These are phyloP conservation scores for Philaethria dido DNA, from an alignment of 2,888 invertebrate genomes.

Conservation along the genomic window DNA sequence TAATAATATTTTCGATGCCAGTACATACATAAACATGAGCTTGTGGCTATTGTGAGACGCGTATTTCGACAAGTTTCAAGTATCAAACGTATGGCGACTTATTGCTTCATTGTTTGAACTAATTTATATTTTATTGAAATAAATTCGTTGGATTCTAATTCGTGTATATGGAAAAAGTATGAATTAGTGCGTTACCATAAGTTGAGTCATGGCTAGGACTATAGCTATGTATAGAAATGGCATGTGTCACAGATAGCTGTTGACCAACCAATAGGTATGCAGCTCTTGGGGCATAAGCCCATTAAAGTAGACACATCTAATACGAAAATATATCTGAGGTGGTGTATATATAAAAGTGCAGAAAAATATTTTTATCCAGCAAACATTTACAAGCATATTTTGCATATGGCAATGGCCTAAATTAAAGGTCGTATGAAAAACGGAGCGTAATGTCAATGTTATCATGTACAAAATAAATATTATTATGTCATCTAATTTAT, in stretches of 20 bases:
- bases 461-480: constrained; percentile 28
- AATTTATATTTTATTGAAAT: not conserved
- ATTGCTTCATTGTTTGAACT: constrained; percentile 17
- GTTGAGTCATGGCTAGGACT: not conserved
- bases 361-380: constrained; percentile 7
- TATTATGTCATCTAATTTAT: constrained; percentile 10
- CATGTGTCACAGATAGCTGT: constrained; percentile 5
- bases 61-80: constrained; percentile 31
- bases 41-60: constrained; percentile 25
- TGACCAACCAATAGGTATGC: not conserved
- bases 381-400: constrained; percentile 11
- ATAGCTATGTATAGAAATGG: not conserved
- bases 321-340: not conserved
- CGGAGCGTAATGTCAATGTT: constrained; percentile 47
- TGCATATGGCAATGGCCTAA: constrained; percentile 38
- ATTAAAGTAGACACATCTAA: not conserved
- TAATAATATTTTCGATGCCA: constrained; percentile 36
- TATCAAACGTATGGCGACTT: constrained; percentile 22
- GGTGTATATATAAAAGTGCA: not conserved
- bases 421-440: constrained; percentile 41
- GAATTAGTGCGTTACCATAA: not conserved
- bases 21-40: constrained; percentile 37
- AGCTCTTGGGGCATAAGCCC: not conserved
- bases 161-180: not conserved
- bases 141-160: not conserved